These are phyloP conservation scores for Bombycilla garrulus DNA, from an alignment of 2,113 vertebrate species.

Conservation along the genomic window DNA sequence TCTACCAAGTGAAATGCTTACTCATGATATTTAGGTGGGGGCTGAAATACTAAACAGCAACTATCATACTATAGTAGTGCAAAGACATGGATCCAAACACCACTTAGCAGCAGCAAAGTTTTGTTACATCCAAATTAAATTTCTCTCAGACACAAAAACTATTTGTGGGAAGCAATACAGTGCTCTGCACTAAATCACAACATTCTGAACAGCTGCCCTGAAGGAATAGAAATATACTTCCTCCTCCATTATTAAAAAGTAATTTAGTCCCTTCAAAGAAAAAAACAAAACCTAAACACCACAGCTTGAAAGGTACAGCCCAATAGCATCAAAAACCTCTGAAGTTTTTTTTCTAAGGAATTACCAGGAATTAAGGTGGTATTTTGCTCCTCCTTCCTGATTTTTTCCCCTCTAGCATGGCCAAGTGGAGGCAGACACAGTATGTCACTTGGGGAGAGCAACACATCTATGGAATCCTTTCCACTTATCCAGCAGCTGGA, in stretches of 20 bases:
- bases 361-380: background rate
- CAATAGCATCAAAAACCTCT: background rate
- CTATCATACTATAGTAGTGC: background rate
- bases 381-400: background rate
- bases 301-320: background rate
- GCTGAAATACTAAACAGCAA: background rate
- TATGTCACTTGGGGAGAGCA: background rate
- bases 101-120: background rate
- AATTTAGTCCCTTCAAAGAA: background rate
- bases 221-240: background rate
- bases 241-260: slow-evolving; percentile 26
- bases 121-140: background rate
- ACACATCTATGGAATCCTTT: background rate
- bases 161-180: background rate
- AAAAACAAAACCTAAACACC: background rate
- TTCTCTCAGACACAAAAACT: background rate
- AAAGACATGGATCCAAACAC: background rate
- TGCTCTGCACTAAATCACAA: background rate
- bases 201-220: background rate
- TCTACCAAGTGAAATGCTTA: background rate
- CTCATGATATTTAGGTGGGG: background rate
- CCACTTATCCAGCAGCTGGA: slow-evolving; percentile 20
- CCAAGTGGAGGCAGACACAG: background rate
- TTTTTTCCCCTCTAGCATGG: background rate
- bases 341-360: background rate